These are phyloP conservation scores for Pecten maximus DNA, from an alignment of 2,888 invertebrate species.

Conservation along the genomic window DNA sequence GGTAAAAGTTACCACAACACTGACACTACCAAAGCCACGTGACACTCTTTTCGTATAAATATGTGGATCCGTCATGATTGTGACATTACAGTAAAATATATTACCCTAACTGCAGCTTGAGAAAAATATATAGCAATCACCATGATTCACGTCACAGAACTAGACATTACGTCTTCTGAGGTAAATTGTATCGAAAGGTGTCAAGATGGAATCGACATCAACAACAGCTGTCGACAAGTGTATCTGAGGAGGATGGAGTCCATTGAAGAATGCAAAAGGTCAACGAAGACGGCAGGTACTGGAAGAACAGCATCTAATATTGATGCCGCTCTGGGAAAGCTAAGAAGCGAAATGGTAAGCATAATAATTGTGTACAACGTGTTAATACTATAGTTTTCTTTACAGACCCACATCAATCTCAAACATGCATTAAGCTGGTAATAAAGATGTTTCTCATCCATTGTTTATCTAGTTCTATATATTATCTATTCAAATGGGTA, in stretches of 20 bases:
- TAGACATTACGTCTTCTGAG: not conserved
- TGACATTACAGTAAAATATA: not conserved
- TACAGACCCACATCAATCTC: too few species aligned
- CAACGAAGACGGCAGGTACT: not conserved
- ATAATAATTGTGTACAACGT: not conserved
- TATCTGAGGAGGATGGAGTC: not conserved
- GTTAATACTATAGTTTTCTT: not conserved
- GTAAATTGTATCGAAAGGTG: not conserved
- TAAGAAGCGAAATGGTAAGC: not conserved
- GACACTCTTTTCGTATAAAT: not conserved
- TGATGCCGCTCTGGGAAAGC: not conserved
- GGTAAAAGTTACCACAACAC: not conserved
- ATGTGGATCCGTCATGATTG: not conserved
- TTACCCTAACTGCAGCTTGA: not conserved
- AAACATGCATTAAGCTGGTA: too few species aligned
- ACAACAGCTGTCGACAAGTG: constrained; percentile 3
- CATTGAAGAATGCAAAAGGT: not conserved
- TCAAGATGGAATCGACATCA: not conserved
- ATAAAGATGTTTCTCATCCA: too few species aligned
- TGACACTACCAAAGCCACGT: not conserved
- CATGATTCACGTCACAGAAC: not conserved
- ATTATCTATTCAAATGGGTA: too few species aligned
- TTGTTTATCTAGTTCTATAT: too few species aligned
- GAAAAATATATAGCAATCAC: not conserved
- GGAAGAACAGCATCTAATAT: not conserved